Evolutionary conservation across 2,888 invertebrate genomes (phyloP).

Genomic region (Pogonocherus hispidulus): DNA sequence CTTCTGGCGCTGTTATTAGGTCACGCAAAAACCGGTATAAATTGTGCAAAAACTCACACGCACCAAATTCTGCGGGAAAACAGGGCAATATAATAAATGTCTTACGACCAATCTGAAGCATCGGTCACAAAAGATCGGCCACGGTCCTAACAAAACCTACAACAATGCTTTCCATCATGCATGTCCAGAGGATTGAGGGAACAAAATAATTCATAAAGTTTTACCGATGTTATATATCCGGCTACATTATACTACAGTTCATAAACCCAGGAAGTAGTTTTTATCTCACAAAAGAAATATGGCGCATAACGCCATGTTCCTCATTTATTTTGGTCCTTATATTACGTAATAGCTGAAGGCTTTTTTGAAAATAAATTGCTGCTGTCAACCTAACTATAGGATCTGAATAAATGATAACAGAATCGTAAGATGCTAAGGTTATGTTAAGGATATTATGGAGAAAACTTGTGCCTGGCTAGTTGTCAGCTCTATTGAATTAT

Average conservation of each 20-base stretch:
- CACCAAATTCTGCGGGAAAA: slow-evolving; percentile 19
- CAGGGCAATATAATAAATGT: slow-evolving; percentile 41
- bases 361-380: neutral
- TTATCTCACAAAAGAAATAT: neutral
- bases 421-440: too few species aligned
- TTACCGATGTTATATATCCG: neutral
- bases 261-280: neutral
- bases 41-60: slow-evolving; percentile 16
- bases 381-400: neutral
- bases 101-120: slow-evolving; percentile 35
- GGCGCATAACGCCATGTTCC: neutral
- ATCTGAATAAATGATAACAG: too few species aligned
- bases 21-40: slow-evolving; percentile 12
- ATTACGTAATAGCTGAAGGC: neutral
- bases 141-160: slow-evolving; percentile 35
- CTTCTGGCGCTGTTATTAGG: slow-evolving; percentile 24
- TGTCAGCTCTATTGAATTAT: too few species aligned
- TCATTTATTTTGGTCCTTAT: neutral
- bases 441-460: too few species aligned
- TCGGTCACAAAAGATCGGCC: slow-evolving; percentile 40
- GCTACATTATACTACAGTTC: neutral
- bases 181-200: slow-evolving; percentile 15
- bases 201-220: slow-evolving; percentile 19
- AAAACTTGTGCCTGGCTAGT: too few species aligned
- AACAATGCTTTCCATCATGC: slow-evolving; percentile 29